Evolutionary conservation across 2,888 invertebrate species (phyloP).

Genomic region (Parelbella ahira): DNA sequence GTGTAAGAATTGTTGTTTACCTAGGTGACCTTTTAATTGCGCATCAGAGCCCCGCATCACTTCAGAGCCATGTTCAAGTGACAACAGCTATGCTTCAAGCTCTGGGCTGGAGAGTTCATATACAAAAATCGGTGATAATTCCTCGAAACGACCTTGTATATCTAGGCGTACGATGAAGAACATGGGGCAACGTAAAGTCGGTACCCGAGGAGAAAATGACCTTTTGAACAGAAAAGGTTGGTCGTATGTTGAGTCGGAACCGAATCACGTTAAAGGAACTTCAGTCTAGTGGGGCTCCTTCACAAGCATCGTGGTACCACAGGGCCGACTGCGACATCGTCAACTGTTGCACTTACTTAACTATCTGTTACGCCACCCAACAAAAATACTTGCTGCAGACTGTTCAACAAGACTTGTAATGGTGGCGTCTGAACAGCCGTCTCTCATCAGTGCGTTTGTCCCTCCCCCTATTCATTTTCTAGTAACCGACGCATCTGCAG

Average conservation of each 20-base stretch:
- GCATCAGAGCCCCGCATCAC: constrained; percentile 18
- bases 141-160: constrained; percentile 8
- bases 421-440: background rate
- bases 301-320: constrained; percentile 26
- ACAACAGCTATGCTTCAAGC: constrained; percentile 1
- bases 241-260: constrained; percentile 17
- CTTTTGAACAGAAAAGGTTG: background rate
- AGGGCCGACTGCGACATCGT: constrained; percentile 24
- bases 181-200: constrained; percentile 2
- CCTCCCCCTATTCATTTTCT: constrained; percentile 20
- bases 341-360: constrained; percentile 1
- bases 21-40: constrained; percentile 31
- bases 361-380: constrained; percentile 10
- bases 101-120: constrained; percentile 28
- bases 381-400: too few relatives aligned
- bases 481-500: constrained; percentile 25
- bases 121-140: constrained; percentile 5
- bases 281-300: constrained; percentile 26
- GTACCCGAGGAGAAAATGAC: constrained; percentile 5
- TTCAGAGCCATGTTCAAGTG: background rate
- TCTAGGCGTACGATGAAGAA: constrained; percentile 7
- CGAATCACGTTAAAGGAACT: constrained; percentile 9
- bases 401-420: background rate
- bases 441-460: too few relatives aligned
- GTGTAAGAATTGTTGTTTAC: constrained; percentile 30